Evolutionary conservation across 2,888 invertebrate genomes (phyloP), one percentile per base, ranked within the genome.

Genomic region (Incurvaria masculella): DNA sequence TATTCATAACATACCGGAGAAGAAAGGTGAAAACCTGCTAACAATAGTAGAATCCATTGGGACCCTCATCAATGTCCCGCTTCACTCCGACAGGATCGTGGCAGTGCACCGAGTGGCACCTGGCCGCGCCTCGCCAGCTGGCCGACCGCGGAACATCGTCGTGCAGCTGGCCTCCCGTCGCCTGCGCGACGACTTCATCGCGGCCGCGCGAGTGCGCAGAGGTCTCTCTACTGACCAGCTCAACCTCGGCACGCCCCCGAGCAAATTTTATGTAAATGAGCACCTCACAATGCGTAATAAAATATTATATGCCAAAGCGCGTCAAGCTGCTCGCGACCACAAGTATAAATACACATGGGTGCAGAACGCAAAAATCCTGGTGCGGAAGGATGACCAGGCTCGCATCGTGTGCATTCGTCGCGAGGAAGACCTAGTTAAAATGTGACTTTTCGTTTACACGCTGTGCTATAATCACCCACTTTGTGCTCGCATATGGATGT

Each of bases 1-100:
- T 38, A 44, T 52, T 2, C 52, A 52, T 11, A 49, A 49, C 42
- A 17, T 52, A n/a, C 52, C 49, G 1, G 52, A 51, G 42, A 45
- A 16, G 8, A 49, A 46, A 40, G 42, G 39, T n/a, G 49, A 51
- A 21, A 45, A 51, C 38, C 20, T 51, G 10, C 1, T 45, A 2
- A 39, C 41, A 5, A 4, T 49, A 4, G 46, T 46, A 1, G 21
- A n/a, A 14, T 19, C 14, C 2, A 39, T 52, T 10, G 52, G 52
- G 3, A 23, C 11, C 2, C n/a, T 47, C 1, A 20, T 52, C 3
- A 42, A 42, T 14, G 44, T 49, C 10, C 26, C 18, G 2, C 14
- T 52, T 2, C 19, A 43, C 1, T 4, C 11, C 10, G 43, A 42
- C 3, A 27, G 11, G 10, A 45, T 52, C 1, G 21, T 23, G 2